A percentile compares a stretch with the other conserved stretches of the same genome.
These are phyloP conservation scores for Microctonus brassicae DNA, from an alignment of 2,888 invertebrate genomes.

Conservation along the genomic window DNA sequence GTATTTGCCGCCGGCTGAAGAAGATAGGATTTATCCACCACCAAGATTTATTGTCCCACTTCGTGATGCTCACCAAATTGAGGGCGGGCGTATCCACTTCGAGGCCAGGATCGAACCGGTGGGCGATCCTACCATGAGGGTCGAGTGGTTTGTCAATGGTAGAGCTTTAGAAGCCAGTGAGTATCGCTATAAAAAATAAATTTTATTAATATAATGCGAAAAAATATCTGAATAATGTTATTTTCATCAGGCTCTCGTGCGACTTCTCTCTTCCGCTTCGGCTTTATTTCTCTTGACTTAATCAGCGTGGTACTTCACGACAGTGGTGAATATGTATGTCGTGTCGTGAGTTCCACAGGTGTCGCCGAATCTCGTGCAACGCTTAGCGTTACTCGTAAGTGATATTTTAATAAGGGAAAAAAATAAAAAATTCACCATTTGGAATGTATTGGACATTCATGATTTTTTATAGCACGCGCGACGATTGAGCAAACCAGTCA, in stretches of 20 bases:
- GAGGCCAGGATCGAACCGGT: slow-evolving; percentile 98
- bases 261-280: slow-evolving; percentile 96
- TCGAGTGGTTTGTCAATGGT: slow-evolving; percentile 96
- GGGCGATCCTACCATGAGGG: slow-evolving; percentile 95
- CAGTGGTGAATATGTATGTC: slow-evolving; percentile 91
- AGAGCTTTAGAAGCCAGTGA: slow-evolving; percentile 91
- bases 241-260: slow-evolving; percentile 86
- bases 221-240: not conserved
- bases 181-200: slow-evolving; percentile 62
- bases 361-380: slow-evolving; percentile 87
- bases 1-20: slow-evolving; percentile 83
- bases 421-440: not conserved
- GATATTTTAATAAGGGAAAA: too few species aligned
- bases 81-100: slow-evolving; percentile 95
- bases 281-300: slow-evolving; percentile 95
- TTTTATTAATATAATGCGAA: not conserved
- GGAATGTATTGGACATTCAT: not conserved
- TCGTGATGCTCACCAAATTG: slow-evolving; percentile 84
- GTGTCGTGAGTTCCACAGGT: slow-evolving; percentile 89
- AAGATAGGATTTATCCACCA: slow-evolving; percentile 90
- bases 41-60: slow-evolving; percentile 93
- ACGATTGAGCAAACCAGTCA: slow-evolving; percentile 90
- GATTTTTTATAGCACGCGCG: slow-evolving; percentile 74
- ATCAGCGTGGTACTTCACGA: slow-evolving; percentile 88
- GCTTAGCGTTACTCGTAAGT: slow-evolving; percentile 79